A percentile compares a stretch with the other conserved stretches of the same genome.
These are phyloP conservation scores for Plutella xylostella DNA, from an alignment of 2,888 invertebrate species.

Conservation along the genomic window DNA sequence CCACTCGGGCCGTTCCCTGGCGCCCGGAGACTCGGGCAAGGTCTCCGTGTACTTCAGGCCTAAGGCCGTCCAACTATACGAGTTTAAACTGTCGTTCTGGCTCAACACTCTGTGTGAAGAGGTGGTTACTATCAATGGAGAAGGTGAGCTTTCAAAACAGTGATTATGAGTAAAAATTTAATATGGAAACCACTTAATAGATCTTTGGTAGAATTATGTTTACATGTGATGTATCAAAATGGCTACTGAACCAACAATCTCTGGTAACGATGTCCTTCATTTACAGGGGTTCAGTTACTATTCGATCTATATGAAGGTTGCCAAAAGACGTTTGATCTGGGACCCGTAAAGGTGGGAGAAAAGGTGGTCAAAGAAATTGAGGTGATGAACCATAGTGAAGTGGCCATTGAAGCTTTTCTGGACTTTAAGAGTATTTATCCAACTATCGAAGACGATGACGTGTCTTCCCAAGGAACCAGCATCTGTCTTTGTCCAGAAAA, in stretches of 20 bases:
- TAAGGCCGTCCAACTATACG: conserved; percentile 55
- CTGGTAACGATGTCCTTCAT: no score
- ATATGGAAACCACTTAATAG: not conserved
- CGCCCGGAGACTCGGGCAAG: conserved; percentile 44
- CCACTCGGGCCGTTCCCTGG: conserved; percentile 39
- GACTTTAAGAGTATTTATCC: conserved; percentile 62
- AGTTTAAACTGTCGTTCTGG: conserved; percentile 60
- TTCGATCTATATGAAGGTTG: conserved; percentile 61
- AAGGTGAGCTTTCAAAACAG: conserved; percentile 43
- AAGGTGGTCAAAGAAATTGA: conserved; percentile 59
- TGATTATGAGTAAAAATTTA: not conserved
- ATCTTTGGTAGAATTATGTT: no score
- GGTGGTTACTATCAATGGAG: conserved; percentile 62
- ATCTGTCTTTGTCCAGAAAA: conserved; percentile 44
- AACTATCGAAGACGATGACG: conserved; percentile 30
- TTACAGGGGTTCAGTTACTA: conserved; percentile 48
- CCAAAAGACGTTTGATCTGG: conserved; percentile 55
- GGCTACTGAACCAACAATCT: no score
- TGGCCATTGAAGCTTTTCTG: conserved; percentile 63
- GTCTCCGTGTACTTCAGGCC: conserved; percentile 70
- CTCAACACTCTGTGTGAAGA: conserved; percentile 65
- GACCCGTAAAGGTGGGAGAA: conserved; percentile 60
- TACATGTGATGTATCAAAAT: no score
- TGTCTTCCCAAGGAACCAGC: conserved; percentile 45
- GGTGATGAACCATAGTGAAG: conserved; percentile 70